phyloP scores from a whole-genome alignment of 2,113 vertebrate species.

The Vulpes lagopus region DNA sequence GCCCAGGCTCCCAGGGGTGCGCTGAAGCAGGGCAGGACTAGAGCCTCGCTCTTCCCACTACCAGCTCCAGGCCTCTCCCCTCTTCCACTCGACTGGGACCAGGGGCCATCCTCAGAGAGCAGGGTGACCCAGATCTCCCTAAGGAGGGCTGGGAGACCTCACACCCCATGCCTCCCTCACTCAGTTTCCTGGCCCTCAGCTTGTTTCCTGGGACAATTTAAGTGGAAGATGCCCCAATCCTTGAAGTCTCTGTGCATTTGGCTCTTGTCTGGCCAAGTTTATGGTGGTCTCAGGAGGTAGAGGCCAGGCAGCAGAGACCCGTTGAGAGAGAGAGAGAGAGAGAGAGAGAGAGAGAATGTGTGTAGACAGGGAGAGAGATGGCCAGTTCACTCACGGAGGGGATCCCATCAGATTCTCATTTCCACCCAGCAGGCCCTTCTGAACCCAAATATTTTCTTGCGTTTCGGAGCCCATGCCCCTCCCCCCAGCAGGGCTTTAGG shows the following conservation, averaged over 20 bases:
- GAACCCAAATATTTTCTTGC: constrained; percentile 56
- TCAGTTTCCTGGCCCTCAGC: neutral
- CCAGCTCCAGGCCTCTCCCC: neutral
- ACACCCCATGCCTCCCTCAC: neutral
- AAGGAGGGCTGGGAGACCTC: neutral
- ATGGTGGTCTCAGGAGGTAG: neutral
- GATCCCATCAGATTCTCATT: neutral
- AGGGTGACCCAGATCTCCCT: neutral
- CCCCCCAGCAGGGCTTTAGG: constrained; percentile 41
- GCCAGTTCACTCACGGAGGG: neutral
- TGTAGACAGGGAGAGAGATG: neutral
- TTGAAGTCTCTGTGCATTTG: neutral
- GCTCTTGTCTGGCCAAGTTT: constrained; percentile 9
- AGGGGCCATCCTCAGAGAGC: neutral
- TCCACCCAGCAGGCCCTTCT: neutral
- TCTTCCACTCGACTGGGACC: neutral
- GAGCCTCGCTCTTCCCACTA: neutral
- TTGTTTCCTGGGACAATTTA: neutral
- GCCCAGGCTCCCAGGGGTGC: neutral
- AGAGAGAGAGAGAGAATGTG: neutral
- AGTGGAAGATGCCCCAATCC: neutral
- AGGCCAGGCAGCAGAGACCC: constrained; percentile 9
- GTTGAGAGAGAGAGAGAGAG: neutral
- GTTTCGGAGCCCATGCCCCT: constrained; percentile 4
- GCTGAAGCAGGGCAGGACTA: neutral